Base-by-base conservation (phyloP, 2,113 vertebrate genomes). In the Toxotes chatareus region DNA sequence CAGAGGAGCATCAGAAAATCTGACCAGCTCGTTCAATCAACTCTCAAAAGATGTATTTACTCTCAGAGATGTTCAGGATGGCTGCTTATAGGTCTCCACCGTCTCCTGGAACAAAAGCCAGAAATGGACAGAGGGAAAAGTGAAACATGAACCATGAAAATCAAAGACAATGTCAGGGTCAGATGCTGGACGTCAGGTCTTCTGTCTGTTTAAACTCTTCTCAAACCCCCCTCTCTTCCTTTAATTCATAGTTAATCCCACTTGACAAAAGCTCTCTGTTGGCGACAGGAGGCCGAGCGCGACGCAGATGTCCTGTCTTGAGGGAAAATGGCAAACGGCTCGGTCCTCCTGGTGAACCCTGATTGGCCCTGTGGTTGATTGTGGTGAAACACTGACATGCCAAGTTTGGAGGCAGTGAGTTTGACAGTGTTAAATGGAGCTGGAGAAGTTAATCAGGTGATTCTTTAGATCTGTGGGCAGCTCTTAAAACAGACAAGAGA, bases 271-370 rank as follows among this genome's bases (percentile, higher is more conserved):
- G 40, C 27, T 74, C 55, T 59, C 47, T 55, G 82, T 23, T 67
- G 74, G 83, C 23, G 73, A 88, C 80, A 47, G 66, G 62, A 73
- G 76, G 76, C 67, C 4, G 34, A 73, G 56, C 5, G 10, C 13
- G 9, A 66, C 73, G 71, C 73, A 80, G 73, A 83, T 80, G 79
- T 76, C 64, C 72, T 5, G 57, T 69, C 86, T 63, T 6, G 32
- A 56, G 78, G 80, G 78, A 16, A 81, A 59, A 62, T 63, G 79
- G 66, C 84, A 44, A 46, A 31, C 51, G 23, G 56, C n/a, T 75
- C 23, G 9, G 68, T 1, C 55, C 67, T 49, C 55, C 74, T 49
- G 44, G 10, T 47, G 60, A 55, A 31, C 23, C 12, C 76, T 23
- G 64, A 62, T 74, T 40, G 55, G 67, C 34, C 36, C 66, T 3